Conservation (phyloP, 2,797 vertebrate species). For the Xiphorhynchus erythropygius region DNA sequence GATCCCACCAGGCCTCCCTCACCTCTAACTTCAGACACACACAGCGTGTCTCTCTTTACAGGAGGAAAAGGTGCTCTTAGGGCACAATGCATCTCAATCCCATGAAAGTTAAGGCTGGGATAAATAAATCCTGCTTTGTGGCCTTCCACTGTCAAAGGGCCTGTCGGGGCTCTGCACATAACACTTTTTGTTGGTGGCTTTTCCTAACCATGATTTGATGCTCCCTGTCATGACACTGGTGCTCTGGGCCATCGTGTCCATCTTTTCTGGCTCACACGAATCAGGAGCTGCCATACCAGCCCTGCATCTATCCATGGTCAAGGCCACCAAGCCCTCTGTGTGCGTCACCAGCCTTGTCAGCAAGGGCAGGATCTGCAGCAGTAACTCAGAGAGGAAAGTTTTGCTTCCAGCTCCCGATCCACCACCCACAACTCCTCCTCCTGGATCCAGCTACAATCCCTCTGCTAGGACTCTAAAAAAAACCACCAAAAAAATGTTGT, state of each 20-base stretch:
- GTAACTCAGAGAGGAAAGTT: background rate
- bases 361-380: background rate
- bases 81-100: background rate
- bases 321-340: background rate
- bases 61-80: background rate
- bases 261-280: accelerated
- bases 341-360: background rate
- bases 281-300: background rate
- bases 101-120: background rate
- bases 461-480: background rate
- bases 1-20: background rate
- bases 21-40: background rate
- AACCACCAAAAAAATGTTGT: background rate
- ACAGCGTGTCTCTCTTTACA: background rate
- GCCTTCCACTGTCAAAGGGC: accelerated
- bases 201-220: background rate
- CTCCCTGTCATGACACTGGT: background rate
- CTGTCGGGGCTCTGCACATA: accelerated
- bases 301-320: background rate
- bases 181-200: background rate
- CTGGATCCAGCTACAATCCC: background rate
- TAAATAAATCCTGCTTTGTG: background rate
- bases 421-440: background rate
- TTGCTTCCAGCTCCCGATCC: background rate
- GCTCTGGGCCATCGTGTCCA: background rate